Evolutionary conservation across 2,113 vertebrate species (phyloP).

Genomic region (Odontesthes bonariensis): DNA sequence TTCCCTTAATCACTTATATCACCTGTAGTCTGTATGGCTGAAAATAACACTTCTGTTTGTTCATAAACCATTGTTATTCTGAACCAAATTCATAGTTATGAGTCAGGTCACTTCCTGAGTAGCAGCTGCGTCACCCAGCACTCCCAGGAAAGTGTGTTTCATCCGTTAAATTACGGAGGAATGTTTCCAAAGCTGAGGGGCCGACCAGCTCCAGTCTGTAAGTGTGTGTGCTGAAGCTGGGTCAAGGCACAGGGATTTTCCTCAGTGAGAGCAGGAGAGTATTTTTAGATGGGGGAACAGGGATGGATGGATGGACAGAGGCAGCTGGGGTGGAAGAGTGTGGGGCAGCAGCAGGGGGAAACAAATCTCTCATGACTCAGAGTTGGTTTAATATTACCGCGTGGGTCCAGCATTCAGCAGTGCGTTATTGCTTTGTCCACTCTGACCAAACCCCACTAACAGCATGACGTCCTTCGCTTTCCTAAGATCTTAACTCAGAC

Average conservation of each 20-base stretch:
- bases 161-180: constrained; percentile 42
- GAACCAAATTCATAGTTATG: background rate
- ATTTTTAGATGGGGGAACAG: constrained; percentile 76
- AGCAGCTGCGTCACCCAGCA: constrained; percentile 5
- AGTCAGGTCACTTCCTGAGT: constrained; percentile 47
- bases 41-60: background rate
- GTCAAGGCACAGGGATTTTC: constrained; percentile 76
- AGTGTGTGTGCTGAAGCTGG: constrained; percentile 38
- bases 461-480: background rate
- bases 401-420: constrained; percentile 10
- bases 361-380: constrained; percentile 70
- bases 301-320: constrained; percentile 77
- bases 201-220: constrained; percentile 7
- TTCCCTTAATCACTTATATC: constrained; percentile 26
- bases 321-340: constrained; percentile 75
- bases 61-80: background rate
- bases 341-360: constrained; percentile 26
- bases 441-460: background rate
- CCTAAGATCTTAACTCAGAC: background rate
- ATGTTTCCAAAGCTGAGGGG: constrained; percentile 51
- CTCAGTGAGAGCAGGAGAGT: constrained; percentile 72
- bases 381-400: constrained; percentile 58
- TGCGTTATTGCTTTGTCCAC: constrained; percentile 17
- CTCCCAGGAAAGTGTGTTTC: constrained; percentile 26
- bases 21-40: background rate